Conservation (phyloP, 2,888 invertebrate species). For the Ornithoptera alexandrae region DNA sequence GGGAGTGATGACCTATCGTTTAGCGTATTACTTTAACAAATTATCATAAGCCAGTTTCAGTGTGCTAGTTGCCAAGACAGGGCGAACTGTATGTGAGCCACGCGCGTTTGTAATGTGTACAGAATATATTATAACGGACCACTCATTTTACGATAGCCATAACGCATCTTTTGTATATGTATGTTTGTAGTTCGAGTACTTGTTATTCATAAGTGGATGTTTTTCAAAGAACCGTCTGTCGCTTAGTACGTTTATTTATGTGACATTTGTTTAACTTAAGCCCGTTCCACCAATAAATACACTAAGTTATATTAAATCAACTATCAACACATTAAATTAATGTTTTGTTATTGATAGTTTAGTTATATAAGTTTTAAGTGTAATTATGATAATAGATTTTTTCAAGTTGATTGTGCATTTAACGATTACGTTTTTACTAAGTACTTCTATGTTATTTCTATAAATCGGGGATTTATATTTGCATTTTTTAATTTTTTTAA, state of each 20-base stretch:
- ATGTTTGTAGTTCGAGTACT: slow-evolving; percentile 35
- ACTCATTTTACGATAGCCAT: slow-evolving; percentile 25
- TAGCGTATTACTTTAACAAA: slow-evolving; percentile 25
- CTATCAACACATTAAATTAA: too few species aligned
- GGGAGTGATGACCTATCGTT: slow-evolving; percentile 8
- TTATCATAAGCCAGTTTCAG: slow-evolving; percentile 24
- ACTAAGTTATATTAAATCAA: too few species aligned
- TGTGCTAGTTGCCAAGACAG: slow-evolving; percentile 20
- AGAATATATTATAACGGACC: slow-evolving; percentile 55
- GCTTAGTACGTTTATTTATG: slow-evolving; percentile 36
- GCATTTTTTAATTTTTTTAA: too few species aligned
- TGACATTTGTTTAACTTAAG: slow-evolving; percentile 37
- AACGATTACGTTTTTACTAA: too few species aligned
- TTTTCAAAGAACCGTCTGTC: slow-evolving; percentile 36
- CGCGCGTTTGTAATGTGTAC: slow-evolving; percentile 61
- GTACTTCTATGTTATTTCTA: too few species aligned
- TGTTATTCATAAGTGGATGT: slow-evolving; percentile 40
- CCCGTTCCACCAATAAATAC: slow-evolving; percentile 21
- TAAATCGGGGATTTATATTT: too few species aligned
- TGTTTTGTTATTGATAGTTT: background rate
- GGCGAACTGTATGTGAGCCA: slow-evolving; percentile 41
- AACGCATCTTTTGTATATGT: slow-evolving; percentile 33
- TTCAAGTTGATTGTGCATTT: too few species aligned
- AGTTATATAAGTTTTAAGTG: background rate
- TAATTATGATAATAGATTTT: too few species aligned